Base-by-base conservation (phyloP, 2,797 vertebrate genomes). In the Lithobates pipiens region DNA sequence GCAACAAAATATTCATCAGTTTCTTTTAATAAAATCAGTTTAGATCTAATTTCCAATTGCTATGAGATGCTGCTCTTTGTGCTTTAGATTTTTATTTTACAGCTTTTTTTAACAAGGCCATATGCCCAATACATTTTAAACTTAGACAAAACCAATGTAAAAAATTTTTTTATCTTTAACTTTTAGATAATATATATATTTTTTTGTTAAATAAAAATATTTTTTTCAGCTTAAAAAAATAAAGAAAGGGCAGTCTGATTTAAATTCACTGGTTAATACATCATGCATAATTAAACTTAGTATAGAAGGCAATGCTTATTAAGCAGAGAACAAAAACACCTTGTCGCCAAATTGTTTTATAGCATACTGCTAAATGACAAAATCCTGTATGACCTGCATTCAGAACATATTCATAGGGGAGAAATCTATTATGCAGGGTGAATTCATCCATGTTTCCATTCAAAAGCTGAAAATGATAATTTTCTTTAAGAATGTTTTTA, bases 221-320 rank as follows among this genome's bases (percentile, higher is more conserved):
- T 23, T 29, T 75, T 29, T 5, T 16, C n/a, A 36, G 16, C 23
- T 32, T 76, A 15, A n/a, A 50, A 5, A 76, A 44, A 46, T 3
- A 75, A 75, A n/a, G 10, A 61, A 57, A 50, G 25, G 46, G 3
- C 73, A 54, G 6, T 18, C n/a, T 74, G 3, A 54, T 76, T 54
- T 76, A 23, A 36, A 61, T 36, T 61, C 54, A 36, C 54, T 13
- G 13, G 21, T 77, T 50, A 77, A 63, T 34, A 36, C 75, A 77
- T 63, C 25, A 77, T 63, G 10, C 54, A 77, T 77, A 61, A 77
- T 77, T 77, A 32, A 77, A 77, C 54, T 77, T 5, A 63, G 32
- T n/a, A 77, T 63, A 77, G 16, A 29, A 61, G 8, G 27, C 32
- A 34, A 63, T 61, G 61, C 57, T 36, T 63, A 42, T 54, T 50